Evolutionary conservation across 2,113 vertebrate species (phyloP), one percentile per base, ranked within the genome.

Genomic region (Pogonocichla stellata): DNA sequence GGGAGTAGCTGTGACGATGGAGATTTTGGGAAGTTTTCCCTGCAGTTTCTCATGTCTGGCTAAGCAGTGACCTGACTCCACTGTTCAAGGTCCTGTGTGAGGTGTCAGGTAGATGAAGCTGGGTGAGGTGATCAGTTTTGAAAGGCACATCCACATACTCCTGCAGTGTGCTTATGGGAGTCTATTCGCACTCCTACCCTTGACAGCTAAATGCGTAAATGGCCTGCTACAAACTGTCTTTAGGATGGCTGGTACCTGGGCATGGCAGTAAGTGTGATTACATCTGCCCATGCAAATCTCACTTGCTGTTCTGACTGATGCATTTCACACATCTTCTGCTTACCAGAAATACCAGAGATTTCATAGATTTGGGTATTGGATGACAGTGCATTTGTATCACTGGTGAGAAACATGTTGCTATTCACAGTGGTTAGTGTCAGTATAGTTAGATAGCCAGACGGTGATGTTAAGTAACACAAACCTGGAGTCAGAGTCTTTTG

Each of bases 401-500:
- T 88, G 92, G 42, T 92, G 92, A 95, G 88, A 94, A 93, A 88
- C 80, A n/a, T 2, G 66, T 88, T 93, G 93, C 85, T 94, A 62
- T 93, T 96, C 85, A 5, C 2, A 11, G 90, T 56, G 88, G 64
- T 88, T 67, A 33, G 82, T 40, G 88, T 78, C 82, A 60, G n/a
- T 88, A 2, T 17, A 28, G 42, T 62, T 50, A 42, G 82, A 92
- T 83, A 78, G 93, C 82, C 82, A 95, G 94, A 81, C 85, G 54
- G 79, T 64, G 90, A 95, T 93, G 90, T 80, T 80, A 80, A 93
- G 87, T 90, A 90, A 93, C 54, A 75, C 82, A 93, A 93, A 93
- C 86, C 60, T 88, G 69, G 71, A 93, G 90, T 66, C 36, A 10
- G 20, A 48, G 85, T 33, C 75, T 88, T 85, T 74, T 56, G 72